These are phyloP conservation scores for Parauchenoglanis ngamensis DNA, from an alignment of 2,797 vertebrate species.

Conservation along the genomic window DNA sequence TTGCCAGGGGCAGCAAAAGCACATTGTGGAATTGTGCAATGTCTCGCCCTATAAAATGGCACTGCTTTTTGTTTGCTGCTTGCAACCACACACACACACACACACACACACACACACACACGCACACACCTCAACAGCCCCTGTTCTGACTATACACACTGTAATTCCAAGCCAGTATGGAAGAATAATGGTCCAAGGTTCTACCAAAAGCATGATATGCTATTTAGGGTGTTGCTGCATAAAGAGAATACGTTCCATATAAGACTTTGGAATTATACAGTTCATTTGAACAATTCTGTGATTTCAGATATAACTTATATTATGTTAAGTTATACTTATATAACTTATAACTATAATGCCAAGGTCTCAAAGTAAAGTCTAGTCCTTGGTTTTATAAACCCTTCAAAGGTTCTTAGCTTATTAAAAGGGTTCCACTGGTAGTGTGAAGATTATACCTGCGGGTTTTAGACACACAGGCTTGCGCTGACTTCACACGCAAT, in stretches of 20 bases:
- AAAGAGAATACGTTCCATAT: not conserved
- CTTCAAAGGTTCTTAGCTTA: not conserved
- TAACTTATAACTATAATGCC: not conserved
- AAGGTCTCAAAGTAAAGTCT: not conserved
- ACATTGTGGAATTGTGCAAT: not conserved
- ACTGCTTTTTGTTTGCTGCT: not conserved
- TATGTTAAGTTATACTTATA: too few species aligned
- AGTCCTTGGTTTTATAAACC: not conserved
- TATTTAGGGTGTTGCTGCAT: not conserved
- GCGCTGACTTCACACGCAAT: not conserved
- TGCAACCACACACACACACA: too few species aligned
- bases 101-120: too few species aligned
- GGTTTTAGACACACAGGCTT: not conserved
- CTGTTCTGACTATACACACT: not conserved
- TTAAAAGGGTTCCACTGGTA: not conserved
- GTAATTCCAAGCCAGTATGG: not conserved
- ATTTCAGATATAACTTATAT: not conserved
- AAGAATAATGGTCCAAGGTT: not conserved
- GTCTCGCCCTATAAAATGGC: slow-evolving; percentile 10
- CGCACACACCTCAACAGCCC: not conserved
- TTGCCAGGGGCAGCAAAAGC: not conserved
- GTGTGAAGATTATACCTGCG: not conserved
- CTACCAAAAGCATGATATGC: not conserved
- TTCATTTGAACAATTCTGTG: not conserved
- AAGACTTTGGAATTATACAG: not conserved